Percentiles rank a stretch among this genome's conserved stretches.
Conservation (phyloP, 2,888 invertebrate species). For the Drosophila ezoana region DNA sequence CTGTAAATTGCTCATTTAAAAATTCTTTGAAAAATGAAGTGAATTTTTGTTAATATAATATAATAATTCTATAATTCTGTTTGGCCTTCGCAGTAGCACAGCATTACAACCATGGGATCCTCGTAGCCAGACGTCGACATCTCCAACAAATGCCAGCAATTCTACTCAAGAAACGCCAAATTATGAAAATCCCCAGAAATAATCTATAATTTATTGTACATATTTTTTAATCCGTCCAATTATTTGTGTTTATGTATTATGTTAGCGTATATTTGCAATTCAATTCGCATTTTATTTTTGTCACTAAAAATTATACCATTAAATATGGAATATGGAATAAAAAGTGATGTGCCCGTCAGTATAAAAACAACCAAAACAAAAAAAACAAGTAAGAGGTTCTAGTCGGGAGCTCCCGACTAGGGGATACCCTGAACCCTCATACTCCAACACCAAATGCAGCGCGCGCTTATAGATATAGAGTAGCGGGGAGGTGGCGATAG, state of each 20-base stretch:
- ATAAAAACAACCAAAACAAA: no score
- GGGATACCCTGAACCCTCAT: no score
- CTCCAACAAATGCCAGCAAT: background rate
- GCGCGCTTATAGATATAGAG: no score
- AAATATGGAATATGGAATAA: conserved; percentile 16
- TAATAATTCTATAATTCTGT: conserved; percentile 83
- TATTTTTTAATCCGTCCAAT: conserved; percentile 7
- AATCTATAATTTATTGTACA: conserved; percentile 14
- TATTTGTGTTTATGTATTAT: background rate
- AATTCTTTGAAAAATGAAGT: no score
- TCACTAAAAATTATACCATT: background rate
- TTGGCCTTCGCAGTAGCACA: conserved; percentile 84
- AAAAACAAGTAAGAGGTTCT: no score
- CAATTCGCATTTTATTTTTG: conserved; percentile 3
- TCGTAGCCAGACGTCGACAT: conserved; percentile 28
- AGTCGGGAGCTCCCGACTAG: no score
- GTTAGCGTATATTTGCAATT: background rate
- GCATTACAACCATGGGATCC: conserved; percentile 84
- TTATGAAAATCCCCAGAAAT: background rate
- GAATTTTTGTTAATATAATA: no score
- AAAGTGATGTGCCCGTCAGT: background rate
- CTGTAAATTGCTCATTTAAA: no score
- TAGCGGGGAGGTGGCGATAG: no score
- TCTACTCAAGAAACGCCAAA: conserved; percentile 1
- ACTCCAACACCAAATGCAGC: no score